Base-by-base conservation (phyloP, 2,888 invertebrate genomes). In the Trypoxylon attenuatum region DNA sequence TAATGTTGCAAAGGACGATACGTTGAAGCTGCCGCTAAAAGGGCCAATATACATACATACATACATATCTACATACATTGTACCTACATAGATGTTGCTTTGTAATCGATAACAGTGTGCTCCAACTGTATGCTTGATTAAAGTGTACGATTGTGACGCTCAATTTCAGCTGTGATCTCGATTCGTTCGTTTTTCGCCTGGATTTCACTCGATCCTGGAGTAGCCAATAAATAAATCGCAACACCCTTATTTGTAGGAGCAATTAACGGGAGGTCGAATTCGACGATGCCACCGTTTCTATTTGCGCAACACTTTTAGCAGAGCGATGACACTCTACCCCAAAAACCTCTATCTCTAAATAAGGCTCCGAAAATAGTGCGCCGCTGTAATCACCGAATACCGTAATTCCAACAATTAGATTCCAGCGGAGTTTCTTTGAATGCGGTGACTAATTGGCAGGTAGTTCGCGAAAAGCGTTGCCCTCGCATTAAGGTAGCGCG, bases 101-200 rank as follows among this genome's bases (percentile, higher is more conserved):
- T 51, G 66, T 57, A 66, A 66, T 66, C 66, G 66, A 66, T 66
- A 66, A 64, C 53, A 29, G 33, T 58, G 53, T 42, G 22, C 33
- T 10, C 8, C 33, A 10, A 4, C 47, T 45, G 51, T 56, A 22
- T 55, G 18, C 54, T 50, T 52, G 58, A 63, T 63, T 42, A 45
- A 29, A 8, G 18, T 22, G 21, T 38, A n/a, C 39, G 45, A 54
- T 66, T 63, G 50, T 43, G 15, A 29, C n/a, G 42, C 41, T 33
- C 33, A 10, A 13, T 5, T 10, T n/a, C 2, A 27, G 27, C 33
- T n/a, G n/a, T n/a, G n/a, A n/a, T n/a, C 8, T 33, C 13, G n/a
- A 5, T 5, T 5, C 29, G 10, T 2, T 13, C 13, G 2, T 10
- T 2, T 13, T 33, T 33, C 33, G 4, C 6, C 13, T 33, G 10